Conservation (phyloP, 2,797 vertebrate species). For the Numenius phaeopus region DNA sequence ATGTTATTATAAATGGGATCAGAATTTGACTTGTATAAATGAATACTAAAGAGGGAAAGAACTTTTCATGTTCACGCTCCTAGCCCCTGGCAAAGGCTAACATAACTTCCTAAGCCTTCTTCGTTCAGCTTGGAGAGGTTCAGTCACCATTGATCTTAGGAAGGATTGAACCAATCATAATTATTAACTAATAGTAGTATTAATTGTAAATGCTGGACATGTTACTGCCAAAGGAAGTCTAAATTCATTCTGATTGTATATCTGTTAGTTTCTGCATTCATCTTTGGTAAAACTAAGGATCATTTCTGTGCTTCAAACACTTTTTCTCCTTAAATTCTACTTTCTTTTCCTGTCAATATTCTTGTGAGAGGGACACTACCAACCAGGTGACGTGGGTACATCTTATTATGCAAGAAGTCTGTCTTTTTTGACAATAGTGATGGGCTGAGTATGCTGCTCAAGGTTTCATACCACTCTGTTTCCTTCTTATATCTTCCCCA, state of each 20-base stretch:
- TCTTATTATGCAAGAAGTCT: neutral
- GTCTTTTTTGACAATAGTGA: neutral
- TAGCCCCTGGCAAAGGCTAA: slow-evolving; percentile 29
- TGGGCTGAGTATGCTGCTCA: neutral
- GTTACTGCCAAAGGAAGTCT: neutral
- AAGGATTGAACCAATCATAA: neutral
- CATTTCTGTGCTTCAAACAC: neutral
- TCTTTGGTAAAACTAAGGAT: neutral
- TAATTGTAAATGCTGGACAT: neutral
- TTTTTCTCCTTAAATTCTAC: neutral
- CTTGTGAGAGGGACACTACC: neutral
- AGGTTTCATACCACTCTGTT: neutral
- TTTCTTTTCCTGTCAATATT: neutral
- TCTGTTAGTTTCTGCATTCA: neutral
- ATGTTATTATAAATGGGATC: slow-evolving; percentile 56
- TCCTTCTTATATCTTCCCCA: neutral
- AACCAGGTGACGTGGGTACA: neutral
- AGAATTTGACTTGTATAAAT: slow-evolving; percentile 58
- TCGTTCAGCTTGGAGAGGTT: neutral
- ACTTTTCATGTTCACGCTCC: neutral
- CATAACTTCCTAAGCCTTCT: neutral
- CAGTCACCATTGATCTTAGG: neutral
- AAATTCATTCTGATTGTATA: neutral
- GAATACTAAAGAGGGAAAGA: slow-evolving; percentile 45
- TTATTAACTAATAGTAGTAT: neutral